Base-by-base conservation (phyloP, 2,113 vertebrate species). In the Merops nubicus region DNA sequence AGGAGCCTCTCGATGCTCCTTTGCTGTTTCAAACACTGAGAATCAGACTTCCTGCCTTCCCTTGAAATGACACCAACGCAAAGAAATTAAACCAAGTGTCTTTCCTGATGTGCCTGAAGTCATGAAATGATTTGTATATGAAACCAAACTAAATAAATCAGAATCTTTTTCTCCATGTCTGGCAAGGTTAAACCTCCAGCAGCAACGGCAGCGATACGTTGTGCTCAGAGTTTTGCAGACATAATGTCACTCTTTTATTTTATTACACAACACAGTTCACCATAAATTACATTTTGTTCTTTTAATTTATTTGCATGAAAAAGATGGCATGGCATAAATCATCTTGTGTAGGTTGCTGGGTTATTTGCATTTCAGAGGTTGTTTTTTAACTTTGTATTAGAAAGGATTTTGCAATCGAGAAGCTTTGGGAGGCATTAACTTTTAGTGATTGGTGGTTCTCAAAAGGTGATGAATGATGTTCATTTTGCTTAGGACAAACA, bases 301-400 rank as follows among this genome's bases (percentile, higher is more conserved):
- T 91, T 96, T 95, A 96, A 97, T 96, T 97, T 94, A 94, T 96
- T 94, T 97, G 62, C 75, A 65, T 87, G 84, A 83, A 89, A 78
- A 95, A 73, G 73, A 33, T 88, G 92, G 26, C 65, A 50, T 22
- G 93, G 84, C 78, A 95, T 94, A 96, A 96, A 96, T 95, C 92
- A 96, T 96, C 57, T 62, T 8, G 48, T 60, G 85, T 80, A 88
- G 81, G 79, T 21, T 40, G 89, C 50, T 93, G 86, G 86, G 84
- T 53, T 93, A 88, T 96, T 97, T 94, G 95, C 95, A 97, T 93
- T 93, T 94, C 93, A 96, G 93, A 97, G 82, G 79, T 60, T 95
- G 85, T 90, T 97, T 97, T 96, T 96, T 70, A 95, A 88, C 96
- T 97, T 95, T 62, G 85, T 90, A 25, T 94, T 90, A 80, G 91